These are phyloP conservation scores for Octodon degus DNA, from an alignment of 2,113 vertebrate genomes.

Conservation along the genomic window DNA sequence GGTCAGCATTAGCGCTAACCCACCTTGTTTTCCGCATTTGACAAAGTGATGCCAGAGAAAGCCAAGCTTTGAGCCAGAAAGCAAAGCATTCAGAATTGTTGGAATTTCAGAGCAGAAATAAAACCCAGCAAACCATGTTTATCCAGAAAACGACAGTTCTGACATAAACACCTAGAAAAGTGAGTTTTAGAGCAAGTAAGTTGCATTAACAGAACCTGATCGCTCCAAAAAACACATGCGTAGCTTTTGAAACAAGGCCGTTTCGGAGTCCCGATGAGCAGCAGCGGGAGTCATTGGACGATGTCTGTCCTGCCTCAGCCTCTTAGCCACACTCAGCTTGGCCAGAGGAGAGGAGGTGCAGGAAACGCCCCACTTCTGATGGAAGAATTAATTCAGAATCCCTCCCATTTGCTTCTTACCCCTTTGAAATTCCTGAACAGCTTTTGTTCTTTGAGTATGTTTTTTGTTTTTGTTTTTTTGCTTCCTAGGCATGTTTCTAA, in stretches of 20 bases:
- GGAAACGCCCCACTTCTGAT: not conserved
- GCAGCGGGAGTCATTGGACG: not conserved
- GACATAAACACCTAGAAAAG: slow-evolving; percentile 2
- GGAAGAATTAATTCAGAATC: not conserved
- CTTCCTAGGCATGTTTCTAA: not conserved
- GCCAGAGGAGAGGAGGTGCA: not conserved
- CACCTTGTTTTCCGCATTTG: not conserved
- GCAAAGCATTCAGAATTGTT: slow-evolving; percentile 30
- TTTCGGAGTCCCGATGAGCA: not conserved
- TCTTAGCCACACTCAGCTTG: not conserved
- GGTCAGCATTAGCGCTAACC: slow-evolving; percentile 27
- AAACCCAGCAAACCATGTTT: not conserved
- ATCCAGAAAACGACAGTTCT: not conserved
- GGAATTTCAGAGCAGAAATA: slow-evolving; percentile 41
- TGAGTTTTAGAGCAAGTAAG: not conserved
- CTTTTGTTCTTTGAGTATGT: not conserved
- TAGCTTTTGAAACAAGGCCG: not conserved
- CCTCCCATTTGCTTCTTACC: not conserved
- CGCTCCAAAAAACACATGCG: not conserved
- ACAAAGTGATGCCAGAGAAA: slow-evolving; percentile 9
- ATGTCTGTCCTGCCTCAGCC: not conserved
- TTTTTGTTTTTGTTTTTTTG: not conserved
- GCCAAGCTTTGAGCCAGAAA: slow-evolving; percentile 1
- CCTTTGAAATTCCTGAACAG: not conserved
- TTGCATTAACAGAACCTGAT: slow-evolving; percentile 10